A percentile compares a stretch with the other conserved stretches of the same genome.
phyloP scores from a whole-genome alignment of 2,113 vertebrate genomes.

The Dipodomys spectabilis region DNA sequence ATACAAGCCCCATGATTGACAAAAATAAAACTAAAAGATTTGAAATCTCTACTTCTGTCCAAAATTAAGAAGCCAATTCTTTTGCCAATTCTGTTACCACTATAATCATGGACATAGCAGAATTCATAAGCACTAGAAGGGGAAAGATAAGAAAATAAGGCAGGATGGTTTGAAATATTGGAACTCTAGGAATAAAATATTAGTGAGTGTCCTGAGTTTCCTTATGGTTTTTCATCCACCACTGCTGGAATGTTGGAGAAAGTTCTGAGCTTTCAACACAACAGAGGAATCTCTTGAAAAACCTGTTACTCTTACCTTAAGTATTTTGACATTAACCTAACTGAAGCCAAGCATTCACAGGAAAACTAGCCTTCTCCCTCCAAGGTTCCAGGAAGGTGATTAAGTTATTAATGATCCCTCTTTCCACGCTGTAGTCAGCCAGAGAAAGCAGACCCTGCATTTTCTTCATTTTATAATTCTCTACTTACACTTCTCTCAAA shows the following conservation, averaged over 20 bases:
- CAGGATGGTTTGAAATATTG: fast-evolving
- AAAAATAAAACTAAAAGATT: not conserved
- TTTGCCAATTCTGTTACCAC: not conserved
- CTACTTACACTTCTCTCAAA: not conserved
- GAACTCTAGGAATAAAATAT: not conserved
- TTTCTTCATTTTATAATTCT: not conserved
- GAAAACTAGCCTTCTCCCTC: fast-evolving
- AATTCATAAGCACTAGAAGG: not conserved
- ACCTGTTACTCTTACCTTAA: not conserved
- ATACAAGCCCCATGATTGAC: no score
- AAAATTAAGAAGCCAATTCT: not conserved
- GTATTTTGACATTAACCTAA: not conserved
- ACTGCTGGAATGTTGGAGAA: not conserved
- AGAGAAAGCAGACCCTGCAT: not conserved
- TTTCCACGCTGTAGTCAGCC: not conserved
- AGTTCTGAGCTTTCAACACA: not conserved
- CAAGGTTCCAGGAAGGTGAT: not conserved
- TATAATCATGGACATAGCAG: not conserved
- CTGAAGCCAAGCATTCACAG: not conserved
- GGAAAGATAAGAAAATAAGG: not conserved
- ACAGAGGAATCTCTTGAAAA: not conserved
- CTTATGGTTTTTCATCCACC: no score
- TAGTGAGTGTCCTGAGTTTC: not conserved
- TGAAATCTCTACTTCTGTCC: not conserved
- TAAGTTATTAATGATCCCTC: not conserved